Base-by-base conservation (phyloP, 2,888 invertebrate genomes). In the Ormyrus thymus region DNA sequence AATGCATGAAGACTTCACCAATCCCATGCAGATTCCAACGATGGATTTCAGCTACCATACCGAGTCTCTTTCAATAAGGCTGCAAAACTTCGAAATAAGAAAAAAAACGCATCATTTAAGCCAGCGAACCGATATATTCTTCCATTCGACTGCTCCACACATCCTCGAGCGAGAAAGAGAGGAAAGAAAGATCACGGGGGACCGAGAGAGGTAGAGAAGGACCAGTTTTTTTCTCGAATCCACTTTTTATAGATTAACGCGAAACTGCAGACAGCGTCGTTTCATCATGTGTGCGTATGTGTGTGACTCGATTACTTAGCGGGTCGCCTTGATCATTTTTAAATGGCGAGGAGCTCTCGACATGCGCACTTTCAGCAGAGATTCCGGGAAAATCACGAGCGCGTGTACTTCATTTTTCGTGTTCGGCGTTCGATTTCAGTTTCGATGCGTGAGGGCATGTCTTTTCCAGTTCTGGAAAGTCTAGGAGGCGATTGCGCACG, bases 211-310 rank as follows among this genome's bases (percentile, higher is more conserved):
- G 29, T 4, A 29, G 29, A 29, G 29, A 7, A 50, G 46, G 69
- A 76, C 76, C 69, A 76, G 62, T 76, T 76, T 75, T 64, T 75
- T 75, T 69, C 55, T 13, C 45, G 15, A 51, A 69, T 56, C 76
- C 69, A 50, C 76, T 76, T 76, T 76, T 76, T 76, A 62, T 29
- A 13, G 61, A 48, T 69, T 50, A 56, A 13, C 69, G 69, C 55
- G 62, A 76, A 76, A 69, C 62, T 69, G 55, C 69, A 61, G 15
- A 10, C 76, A 53, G 13, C 76, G 69, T 50, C 62, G 43, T 76
- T 76, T 76, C 62, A 76, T 56, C 69, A 76, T 76, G 29, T 29
- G 29, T 29, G 29, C 29, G 29, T 29, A 29, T 4, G 29, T 29
- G 55, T 10, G 68, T 8, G 29, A 3, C 59, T 11, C 15, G 51